These are phyloP conservation scores for Volucella inflata DNA, from an alignment of 2,888 invertebrate species.

Conservation along the genomic window DNA sequence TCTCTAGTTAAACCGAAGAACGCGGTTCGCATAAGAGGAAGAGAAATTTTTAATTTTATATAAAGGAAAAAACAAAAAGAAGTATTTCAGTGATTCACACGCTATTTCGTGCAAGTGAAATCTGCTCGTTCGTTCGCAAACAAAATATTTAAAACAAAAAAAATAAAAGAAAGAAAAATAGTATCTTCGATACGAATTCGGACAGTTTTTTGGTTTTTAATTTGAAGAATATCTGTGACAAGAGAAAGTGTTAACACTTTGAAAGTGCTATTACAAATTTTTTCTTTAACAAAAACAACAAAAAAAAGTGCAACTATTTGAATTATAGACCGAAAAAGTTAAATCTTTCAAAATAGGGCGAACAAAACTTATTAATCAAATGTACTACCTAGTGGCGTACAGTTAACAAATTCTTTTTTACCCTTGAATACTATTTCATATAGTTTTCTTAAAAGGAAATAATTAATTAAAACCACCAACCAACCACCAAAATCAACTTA, in stretches of 20 bases:
- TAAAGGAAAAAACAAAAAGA: constrained; percentile 24
- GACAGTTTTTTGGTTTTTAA: constrained; percentile 43
- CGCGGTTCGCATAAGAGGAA: constrained; percentile 65
- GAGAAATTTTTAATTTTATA: constrained; percentile 53
- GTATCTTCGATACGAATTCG: constrained; percentile 45
- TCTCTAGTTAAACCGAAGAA: constrained; percentile 75
- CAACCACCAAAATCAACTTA: constrained; percentile 32
- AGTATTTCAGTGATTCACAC: constrained; percentile 70
- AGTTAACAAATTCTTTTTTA: constrained; percentile 79
- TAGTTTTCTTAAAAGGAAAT: constrained; percentile 53
- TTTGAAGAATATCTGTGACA: constrained; percentile 59
- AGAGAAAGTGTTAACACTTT: constrained; percentile 52
- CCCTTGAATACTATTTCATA: constrained; percentile 62
- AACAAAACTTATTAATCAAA: constrained; percentile 79
- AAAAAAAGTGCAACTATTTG: constrained; percentile 55
- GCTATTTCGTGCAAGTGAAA: constrained; percentile 70
- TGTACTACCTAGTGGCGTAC: constrained; percentile 82
- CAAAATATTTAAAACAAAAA: constrained; percentile 15
- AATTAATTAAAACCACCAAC: constrained; percentile 48
- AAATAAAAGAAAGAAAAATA: constrained; percentile 15
- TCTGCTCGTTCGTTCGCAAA: constrained; percentile 42
- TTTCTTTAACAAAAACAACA: constrained; percentile 28
- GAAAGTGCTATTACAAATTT: constrained; percentile 27
- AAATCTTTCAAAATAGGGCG: constrained; percentile 78
- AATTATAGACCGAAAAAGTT: constrained; percentile 29